Evolutionary conservation across 2,888 invertebrate species (phyloP).

Genomic region (Volucella zonaria): DNA sequence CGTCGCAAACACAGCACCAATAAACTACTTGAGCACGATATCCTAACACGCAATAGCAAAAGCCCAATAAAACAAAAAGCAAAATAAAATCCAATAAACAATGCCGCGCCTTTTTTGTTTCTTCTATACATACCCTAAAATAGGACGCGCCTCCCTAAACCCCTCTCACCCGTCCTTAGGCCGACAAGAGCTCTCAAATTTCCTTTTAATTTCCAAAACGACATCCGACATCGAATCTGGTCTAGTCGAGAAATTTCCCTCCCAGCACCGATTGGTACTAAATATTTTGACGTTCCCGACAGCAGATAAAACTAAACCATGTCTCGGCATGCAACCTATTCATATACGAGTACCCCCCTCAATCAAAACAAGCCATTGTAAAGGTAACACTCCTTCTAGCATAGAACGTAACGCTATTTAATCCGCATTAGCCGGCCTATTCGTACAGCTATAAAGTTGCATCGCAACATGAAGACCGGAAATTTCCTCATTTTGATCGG

Average conservation of each 20-base stretch:
- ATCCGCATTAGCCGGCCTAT: constrained; percentile 8
- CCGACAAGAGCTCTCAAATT: neutral
- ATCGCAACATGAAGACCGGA: constrained; percentile 38
- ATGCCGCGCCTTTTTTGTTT: neutral
- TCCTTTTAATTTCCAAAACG: neutral
- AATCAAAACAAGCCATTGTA: neutral
- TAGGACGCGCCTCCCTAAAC: neutral
- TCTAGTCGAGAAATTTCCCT: constrained; percentile 1
- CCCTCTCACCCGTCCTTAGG: neutral
- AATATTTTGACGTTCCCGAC: constrained; percentile 50
- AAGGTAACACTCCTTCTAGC: neutral
- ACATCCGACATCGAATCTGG: too few relatives aligned
- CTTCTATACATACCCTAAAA: neutral
- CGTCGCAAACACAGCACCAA: too few relatives aligned
- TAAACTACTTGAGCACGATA: too few relatives aligned
- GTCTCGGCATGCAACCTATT: constrained; percentile 49
- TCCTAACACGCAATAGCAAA: too few relatives aligned
- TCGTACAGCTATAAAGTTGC: constrained; percentile 30
- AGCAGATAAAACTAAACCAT: constrained; percentile 50
- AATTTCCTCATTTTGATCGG: constrained; percentile 33
- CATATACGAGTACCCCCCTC: neutral
- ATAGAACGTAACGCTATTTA: neutral
- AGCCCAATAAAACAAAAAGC: neutral
- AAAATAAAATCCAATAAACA: neutral
- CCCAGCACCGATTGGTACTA: constrained; percentile 58